Base-by-base conservation (phyloP, 1,140 invertebrate species). In the Drosophila rhopaloa region DNA sequence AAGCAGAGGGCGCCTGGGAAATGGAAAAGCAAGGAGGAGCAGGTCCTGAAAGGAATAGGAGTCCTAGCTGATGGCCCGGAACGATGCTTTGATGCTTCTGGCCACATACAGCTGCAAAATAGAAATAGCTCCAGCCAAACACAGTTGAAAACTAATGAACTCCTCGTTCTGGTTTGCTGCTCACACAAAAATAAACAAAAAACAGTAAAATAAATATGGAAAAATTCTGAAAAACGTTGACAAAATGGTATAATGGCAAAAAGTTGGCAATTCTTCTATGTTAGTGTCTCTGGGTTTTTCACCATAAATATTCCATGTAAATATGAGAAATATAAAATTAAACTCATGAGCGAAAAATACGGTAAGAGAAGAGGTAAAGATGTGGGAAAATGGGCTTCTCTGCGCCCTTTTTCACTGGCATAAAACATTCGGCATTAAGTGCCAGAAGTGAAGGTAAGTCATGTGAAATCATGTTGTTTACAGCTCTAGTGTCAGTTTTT, bases 251-350 rank as follows among this genome's bases (percentile, higher is more conserved):
- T 73, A 79, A 82, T 79, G 54, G 55, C 51, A 61, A 79, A 79
- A 65, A 73, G 51, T 78, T 72, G 47, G 27, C 27, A 9, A 38
- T 48, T 44, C 40, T 44, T 10, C 51, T 41, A 40, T 37, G 37
- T 14, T 19, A 16, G 35, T 61, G n/a, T 50, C 16, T 11, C 65
- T 56, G 38, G 24, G 32, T 55, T 5, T 54, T 35, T 58, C 77
- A 14, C 54, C 65, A 81, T 81, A 81, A 81, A 71, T 71, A 72
- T 74, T 41, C 41, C 16, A 82, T 81, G 62, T 57, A 76, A 81
- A 76, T 81, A 66, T 66, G 60, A 37, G 63, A 78, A 83, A 82
- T 70, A 48, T 63, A 38, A 82, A 83, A 83, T 82, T 75, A 83
- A 82, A 82, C 75, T 40, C 14, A 19, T 29, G 38, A 43, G 29